phyloP scores from a whole-genome alignment of 2,888 invertebrate genomes.

The Hirtodrosophila histrioides region DNA sequence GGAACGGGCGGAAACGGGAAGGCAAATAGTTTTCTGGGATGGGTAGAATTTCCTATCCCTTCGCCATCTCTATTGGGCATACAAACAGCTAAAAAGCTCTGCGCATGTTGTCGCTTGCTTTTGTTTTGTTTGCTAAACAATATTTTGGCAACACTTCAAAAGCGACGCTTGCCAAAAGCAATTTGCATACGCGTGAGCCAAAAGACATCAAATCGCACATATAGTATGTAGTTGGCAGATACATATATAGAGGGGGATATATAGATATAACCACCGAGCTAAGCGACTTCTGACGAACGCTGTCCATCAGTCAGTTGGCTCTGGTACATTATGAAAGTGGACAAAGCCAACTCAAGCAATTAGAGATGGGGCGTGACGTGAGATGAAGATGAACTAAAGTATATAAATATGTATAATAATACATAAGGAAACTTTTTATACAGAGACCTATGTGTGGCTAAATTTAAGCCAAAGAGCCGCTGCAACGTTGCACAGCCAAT shows the following conservation, averaged over 20 bases:
- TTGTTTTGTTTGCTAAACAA: conserved; percentile 74
- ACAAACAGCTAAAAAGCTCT: conserved; percentile 54
- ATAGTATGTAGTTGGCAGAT: conserved; percentile 20
- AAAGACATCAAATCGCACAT: conserved; percentile 25
- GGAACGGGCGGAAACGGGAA: too few species aligned
- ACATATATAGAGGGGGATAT: conserved; percentile 4
- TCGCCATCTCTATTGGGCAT: background rate
- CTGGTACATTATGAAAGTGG: conserved; percentile 40
- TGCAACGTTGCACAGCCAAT: conserved; percentile 62
- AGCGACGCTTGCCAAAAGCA: conserved; percentile 72
- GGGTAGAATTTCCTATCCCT: too few species aligned
- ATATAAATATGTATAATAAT: conserved; percentile 3
- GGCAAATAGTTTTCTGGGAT: too few species aligned
- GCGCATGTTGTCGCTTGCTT: conserved; percentile 43
- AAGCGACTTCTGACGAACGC: conserved; percentile 33
- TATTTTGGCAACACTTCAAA: conserved; percentile 77
- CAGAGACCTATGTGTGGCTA: conserved; percentile 22
- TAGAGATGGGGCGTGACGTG: conserved; percentile 64
- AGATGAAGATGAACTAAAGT: background rate
- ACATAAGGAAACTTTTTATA: conserved; percentile 3
- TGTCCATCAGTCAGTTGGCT: conserved; percentile 53
- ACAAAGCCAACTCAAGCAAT: conserved; percentile 35
- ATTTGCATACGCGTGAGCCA: conserved; percentile 63
- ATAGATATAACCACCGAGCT: conserved; percentile 29
- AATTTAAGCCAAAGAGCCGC: conserved; percentile 36